Base-by-base conservation (phyloP, 2,113 vertebrate species). In the Indri indri region DNA sequence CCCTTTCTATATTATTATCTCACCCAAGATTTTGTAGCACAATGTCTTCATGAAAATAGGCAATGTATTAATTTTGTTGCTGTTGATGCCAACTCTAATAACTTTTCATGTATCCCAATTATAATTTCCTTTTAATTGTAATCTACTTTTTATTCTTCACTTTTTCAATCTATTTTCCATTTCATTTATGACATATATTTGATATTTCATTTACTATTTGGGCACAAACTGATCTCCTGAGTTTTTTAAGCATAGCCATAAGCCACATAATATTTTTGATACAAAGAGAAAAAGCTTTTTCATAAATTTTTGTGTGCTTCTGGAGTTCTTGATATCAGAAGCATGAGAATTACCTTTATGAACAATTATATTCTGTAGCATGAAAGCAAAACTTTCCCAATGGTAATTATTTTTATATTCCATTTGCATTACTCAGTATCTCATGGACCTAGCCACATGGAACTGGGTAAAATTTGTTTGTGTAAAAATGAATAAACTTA, bases 401-500 rank as follows among this genome's bases (percentile, higher is more conserved):
- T 82, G 42, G 82, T 89, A 96, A 91, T 97, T 92, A 96, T 57
- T 96, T 96, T 96, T 63, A 47, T 65, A 91, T 92, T 88, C 11
- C 32, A 54, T 93, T 97, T 93, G 57, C 71, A 92, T 80, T 97
- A 70, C 50, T 17, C 22, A 79, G 1, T 96, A 70, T 96, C 70
- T 97, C 80, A 63, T 91, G n/a, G 45, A 87, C 57, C 37, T 92
- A 95, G 70, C 90, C 85, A 96, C 61, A 92, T 92, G 85, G 76
- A 96, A 94, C 91, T 81, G 57, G 92, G 22, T 74, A 74, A 95
- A 95, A 96, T 97, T 76, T 97, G 66, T 88, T 91, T 20, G 0
- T 88, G 34, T 76, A 73, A 63, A 96, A 97, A 94, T 97, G 34
- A 94, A 84, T 95, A 92, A 97, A 91, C 71, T 90, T 88, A 97